phyloP scores from a whole-genome alignment of 2,888 invertebrate species.

The Thalpophila matura region DNA sequence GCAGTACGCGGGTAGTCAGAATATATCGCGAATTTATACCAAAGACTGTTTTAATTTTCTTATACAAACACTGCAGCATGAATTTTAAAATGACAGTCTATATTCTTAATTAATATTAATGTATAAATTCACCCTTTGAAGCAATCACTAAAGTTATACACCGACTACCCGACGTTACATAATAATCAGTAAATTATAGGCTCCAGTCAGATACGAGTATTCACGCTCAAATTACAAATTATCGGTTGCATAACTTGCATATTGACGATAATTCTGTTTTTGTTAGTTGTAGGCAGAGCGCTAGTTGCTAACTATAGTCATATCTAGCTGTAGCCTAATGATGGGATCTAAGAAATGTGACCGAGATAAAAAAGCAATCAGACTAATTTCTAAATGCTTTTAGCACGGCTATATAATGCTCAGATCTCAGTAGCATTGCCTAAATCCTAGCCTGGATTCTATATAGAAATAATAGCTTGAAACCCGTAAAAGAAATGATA shows the following conservation, averaged over 20 bases:
- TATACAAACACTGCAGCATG: constrained; percentile 1
- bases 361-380: constrained; percentile 5
- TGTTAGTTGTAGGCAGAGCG: neutral
- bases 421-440: constrained; percentile 25
- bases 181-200: constrained; percentile 7
- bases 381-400: constrained; percentile 1
- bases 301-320: neutral
- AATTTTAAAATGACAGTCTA: neutral
- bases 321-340: constrained; percentile 12
- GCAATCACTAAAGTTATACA: constrained; percentile 3
- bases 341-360: constrained; percentile 29
- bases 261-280: no score
- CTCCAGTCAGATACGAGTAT: constrained; percentile 24
- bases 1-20: constrained; percentile 32
- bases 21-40: constrained; percentile 1
- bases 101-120: neutral
- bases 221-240: neutral
- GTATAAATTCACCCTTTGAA: constrained; percentile 1
- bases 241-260: neutral
- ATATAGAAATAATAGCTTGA: constrained; percentile 24
- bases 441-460: constrained; percentile 9
- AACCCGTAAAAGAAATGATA: constrained; percentile 63
- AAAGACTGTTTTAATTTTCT: neutral
- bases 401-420: constrained; percentile 1
- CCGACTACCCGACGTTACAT: constrained; percentile 18